Base-by-base conservation (phyloP, 1,140 invertebrate genomes). In the Zaprionus lachaisei region DNA sequence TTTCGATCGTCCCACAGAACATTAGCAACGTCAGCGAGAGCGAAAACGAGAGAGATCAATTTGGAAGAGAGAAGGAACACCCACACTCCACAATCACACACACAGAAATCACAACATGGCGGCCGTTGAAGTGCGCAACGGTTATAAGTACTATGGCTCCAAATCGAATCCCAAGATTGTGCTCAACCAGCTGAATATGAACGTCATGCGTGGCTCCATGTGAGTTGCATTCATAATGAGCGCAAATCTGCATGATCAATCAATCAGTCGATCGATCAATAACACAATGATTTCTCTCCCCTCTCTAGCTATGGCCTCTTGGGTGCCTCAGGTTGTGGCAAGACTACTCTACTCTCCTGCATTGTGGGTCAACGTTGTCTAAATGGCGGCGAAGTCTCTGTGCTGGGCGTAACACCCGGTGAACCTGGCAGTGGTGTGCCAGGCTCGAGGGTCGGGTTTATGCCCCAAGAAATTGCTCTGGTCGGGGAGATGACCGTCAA, bases 381-480 rank as follows among this genome's bases (percentile, higher is more conserved):
- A 9, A 95, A 97, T 83, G 95, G 94, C 4, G 98, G 98, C 0
- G 94, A 96, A 6, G 94, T 98, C 9, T 95, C 94, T 93, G 96
- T 98, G 0, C 94, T 98, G 6, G 97, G 97, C 0, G 95, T 96
- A 4, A 94, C 94, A 34, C 97, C 97, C 0, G 96, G 97, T 0
- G 94, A 94, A 11, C 94, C 94, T 49, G 95, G 94, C 0, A 96
- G 96, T 65, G 96, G 96, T 0, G 95, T 98, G 1, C 97, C 97
- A 0, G 97, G 97, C 15, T 95, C 95, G 1, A 92, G 95, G n/a
- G 95, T 97, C 1, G 96, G 96, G 12, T 98, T 97, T 82, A 98
- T 98, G 97, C 97, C 97, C 1, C 95, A 98, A 95, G 97, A 98
- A 69, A 96, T 98, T 65, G 97, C 97, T 0, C 91, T 99, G 20